These are phyloP conservation scores for Melikaiella ostensackeni DNA, from an alignment of 2,888 invertebrate genomes.

Conservation along the genomic window DNA sequence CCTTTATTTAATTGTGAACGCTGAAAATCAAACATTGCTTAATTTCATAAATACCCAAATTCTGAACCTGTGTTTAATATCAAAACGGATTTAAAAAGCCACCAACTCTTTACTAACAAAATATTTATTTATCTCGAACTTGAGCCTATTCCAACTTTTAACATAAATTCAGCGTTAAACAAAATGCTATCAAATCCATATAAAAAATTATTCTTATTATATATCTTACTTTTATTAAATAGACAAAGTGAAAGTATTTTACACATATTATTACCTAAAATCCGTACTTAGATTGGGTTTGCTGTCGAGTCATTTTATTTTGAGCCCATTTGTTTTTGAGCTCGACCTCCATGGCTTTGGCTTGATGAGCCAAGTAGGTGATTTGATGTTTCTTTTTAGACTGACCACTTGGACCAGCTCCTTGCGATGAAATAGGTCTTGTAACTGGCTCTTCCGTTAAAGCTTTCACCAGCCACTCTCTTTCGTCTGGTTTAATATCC, in stretches of 20 bases:
- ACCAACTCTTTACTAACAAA: not conserved
- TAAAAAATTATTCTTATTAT: not conserved
- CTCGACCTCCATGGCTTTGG: conserved; percentile 96
- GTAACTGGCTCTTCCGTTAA: conserved; percentile 84
- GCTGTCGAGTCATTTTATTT: conserved; percentile 89
- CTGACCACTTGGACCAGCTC: conserved; percentile 81
- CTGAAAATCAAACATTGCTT: not conserved
- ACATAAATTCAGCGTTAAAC: not conserved
- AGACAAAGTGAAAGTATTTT: conserved; percentile 40
- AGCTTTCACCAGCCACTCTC: conserved; percentile 89
- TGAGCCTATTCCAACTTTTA: not conserved
- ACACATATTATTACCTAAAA: conserved; percentile 81
- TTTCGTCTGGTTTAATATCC: conserved; percentile 88
- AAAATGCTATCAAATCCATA: not conserved
- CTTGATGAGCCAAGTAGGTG: conserved; percentile 95
- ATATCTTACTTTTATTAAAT: conserved; percentile 10
- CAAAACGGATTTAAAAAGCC: not conserved
- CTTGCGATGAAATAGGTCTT: conserved; percentile 76
- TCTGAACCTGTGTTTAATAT: not conserved
- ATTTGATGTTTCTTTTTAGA: conserved; percentile 96
- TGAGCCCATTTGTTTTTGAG: conserved; percentile 96
- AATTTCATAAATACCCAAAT: not conserved
- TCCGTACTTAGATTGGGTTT: conserved; percentile 97
- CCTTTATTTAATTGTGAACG: not conserved
- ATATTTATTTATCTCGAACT: not conserved